Evolutionary conservation across 2,888 invertebrate genomes (phyloP).

Genomic region (Andrena fulva): DNA sequence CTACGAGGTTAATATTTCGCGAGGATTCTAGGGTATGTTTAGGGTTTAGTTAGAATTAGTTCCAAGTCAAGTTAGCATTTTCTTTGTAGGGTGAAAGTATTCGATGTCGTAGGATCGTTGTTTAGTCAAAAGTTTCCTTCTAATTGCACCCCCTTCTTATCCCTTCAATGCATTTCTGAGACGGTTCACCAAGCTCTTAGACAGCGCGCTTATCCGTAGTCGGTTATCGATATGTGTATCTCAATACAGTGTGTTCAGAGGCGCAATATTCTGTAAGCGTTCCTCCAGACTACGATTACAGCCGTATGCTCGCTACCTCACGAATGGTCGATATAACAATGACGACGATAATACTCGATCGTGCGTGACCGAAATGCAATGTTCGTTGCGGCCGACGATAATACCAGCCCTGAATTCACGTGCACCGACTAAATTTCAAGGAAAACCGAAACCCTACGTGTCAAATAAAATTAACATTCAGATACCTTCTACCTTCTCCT

Average conservation of each 20-base stretch:
- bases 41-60: not conserved
- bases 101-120: too few species aligned
- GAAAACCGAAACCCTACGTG: constrained; percentile 39
- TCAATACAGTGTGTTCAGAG: constrained; percentile 47
- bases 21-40: not conserved
- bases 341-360: constrained; percentile 75
- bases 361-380: constrained; percentile 74
- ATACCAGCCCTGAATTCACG: constrained; percentile 53
- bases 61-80: too few species aligned
- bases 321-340: constrained; percentile 73
- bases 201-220: constrained; percentile 44
- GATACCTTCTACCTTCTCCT: not conserved
- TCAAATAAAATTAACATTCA: constrained; percentile 48
- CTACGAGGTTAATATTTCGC: too few species aligned
- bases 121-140: not conserved
- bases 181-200: constrained; percentile 15
- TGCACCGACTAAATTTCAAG: constrained; percentile 51
- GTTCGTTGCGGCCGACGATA: constrained; percentile 64
- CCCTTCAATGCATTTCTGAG: constrained; percentile 1
- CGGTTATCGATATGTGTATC: constrained; percentile 67
- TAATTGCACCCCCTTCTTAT: not conserved
- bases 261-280: constrained; percentile 69
- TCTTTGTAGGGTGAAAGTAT: too few species aligned
- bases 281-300: constrained; percentile 69
- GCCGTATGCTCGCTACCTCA: constrained; percentile 68